A percentile compares a stretch with the other conserved stretches of the same genome.
phyloP scores from a whole-genome alignment of 1,140 invertebrate species.

The Zaprionus nigranus region DNA sequence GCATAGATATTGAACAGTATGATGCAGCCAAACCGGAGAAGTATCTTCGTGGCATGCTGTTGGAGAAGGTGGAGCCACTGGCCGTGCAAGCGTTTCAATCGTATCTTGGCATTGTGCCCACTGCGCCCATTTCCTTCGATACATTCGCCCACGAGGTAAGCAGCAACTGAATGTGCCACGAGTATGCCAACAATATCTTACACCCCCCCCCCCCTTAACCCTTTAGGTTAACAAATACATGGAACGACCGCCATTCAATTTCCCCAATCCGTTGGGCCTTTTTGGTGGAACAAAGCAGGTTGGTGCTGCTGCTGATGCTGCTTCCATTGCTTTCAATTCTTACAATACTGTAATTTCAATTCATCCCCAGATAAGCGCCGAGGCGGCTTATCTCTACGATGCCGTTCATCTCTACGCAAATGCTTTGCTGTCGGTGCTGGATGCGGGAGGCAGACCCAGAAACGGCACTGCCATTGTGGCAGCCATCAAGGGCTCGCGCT shows the following conservation, averaged over 20 bases:
- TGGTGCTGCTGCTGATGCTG: slow-evolving; percentile 88
- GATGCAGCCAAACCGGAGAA: slow-evolving; percentile 89
- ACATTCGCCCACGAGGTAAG: slow-evolving; percentile 88
- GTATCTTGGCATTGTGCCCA: slow-evolving; percentile 91
- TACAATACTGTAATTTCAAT: slow-evolving; percentile 23
- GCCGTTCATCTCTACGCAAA: slow-evolving; percentile 93
- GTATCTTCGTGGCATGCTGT: slow-evolving; percentile 90
- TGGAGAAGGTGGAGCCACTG: slow-evolving; percentile 85
- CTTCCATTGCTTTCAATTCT: slow-evolving; percentile 21
- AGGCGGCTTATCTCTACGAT: slow-evolving; percentile 96
- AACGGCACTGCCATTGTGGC: slow-evolving; percentile 90
- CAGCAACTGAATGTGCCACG: slow-evolving; percentile 28
- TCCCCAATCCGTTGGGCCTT: slow-evolving; percentile 90
- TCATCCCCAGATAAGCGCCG: slow-evolving; percentile 89
- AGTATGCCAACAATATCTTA: slow-evolving; percentile 24
- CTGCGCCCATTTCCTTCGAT: slow-evolving; percentile 89
- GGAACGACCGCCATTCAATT: slow-evolving; percentile 93
- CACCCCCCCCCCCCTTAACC: slow-evolving; percentile 8
- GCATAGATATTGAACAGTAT: slow-evolving; percentile 94
- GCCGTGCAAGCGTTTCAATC: slow-evolving; percentile 87
- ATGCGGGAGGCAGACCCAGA: slow-evolving; percentile 87
- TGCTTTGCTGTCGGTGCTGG: slow-evolving; percentile 89
- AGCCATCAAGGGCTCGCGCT: slow-evolving; percentile 90
- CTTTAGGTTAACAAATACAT: slow-evolving; percentile 90
- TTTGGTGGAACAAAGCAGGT: slow-evolving; percentile 91